Percentiles rank a stretch among this genome's conserved stretches.
These are phyloP conservation scores for Sardina pilchardus DNA, from an alignment of 2,113 vertebrate genomes.

Conservation along the genomic window DNA sequence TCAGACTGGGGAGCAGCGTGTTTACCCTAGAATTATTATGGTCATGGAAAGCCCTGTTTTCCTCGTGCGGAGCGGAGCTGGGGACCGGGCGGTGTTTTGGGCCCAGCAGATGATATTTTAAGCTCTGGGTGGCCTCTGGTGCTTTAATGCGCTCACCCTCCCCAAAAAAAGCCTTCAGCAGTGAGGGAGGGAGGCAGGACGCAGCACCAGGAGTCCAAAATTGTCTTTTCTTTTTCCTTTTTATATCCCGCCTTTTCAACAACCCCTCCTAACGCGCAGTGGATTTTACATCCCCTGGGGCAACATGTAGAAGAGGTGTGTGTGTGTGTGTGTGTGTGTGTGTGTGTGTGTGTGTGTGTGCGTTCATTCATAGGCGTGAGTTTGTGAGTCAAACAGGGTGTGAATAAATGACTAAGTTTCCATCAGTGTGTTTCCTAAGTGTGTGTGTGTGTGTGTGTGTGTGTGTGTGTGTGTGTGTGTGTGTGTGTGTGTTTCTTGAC, in stretches of 20 bases:
- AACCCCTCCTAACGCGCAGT: not conserved
- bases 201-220: not conserved
- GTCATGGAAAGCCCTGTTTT: slow-evolving; percentile 13
- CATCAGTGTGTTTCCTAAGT: not conserved
- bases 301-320: not conserved
- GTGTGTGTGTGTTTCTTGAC: slow-evolving; percentile 12
- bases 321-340: slow-evolving; percentile 20
- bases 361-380: not conserved
- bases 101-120: slow-evolving; percentile 11
- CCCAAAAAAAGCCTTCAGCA: not conserved
- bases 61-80: not conserved
- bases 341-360: not conserved
- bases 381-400: slow-evolving; percentile 2
- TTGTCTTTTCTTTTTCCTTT: not conserved
- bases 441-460: slow-evolving; percentile 13
- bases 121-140: slow-evolving; percentile 15
- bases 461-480: slow-evolving; percentile 30
- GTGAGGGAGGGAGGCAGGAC: not conserved
- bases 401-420: slow-evolving; percentile 15
- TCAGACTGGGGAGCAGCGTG: not conserved
- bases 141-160: not conserved
- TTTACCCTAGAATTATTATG: slow-evolving; percentile 20
- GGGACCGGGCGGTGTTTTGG: not conserved
- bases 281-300: not conserved
- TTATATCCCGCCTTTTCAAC: not conserved